phyloP scores from a whole-genome alignment of 2,888 invertebrate species.

The Acronicta alni region DNA sequence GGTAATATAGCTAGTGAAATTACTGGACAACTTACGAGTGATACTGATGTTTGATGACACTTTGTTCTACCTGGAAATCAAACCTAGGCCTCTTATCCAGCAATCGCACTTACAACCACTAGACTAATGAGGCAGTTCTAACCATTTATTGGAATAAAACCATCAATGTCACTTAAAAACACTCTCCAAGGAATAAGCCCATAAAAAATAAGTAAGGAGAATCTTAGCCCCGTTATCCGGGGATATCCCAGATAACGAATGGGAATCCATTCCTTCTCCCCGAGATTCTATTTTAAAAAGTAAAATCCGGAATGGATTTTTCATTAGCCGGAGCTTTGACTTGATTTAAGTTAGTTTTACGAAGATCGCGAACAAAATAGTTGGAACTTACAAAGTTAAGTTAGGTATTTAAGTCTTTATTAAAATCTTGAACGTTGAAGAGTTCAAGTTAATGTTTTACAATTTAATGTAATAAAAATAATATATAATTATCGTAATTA shows the following conservation, averaged over 20 bases:
- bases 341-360: constrained; percentile 35
- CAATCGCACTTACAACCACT: too few relatives aligned
- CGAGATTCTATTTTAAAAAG: constrained; percentile 30
- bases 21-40: too few relatives aligned
- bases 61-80: too few relatives aligned
- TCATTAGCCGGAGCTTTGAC: constrained; percentile 37
- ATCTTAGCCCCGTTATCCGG: constrained; percentile 21
- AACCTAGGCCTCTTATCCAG: too few relatives aligned
- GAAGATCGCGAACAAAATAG: constrained; percentile 30
- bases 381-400: constrained; percentile 21
- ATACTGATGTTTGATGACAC: too few relatives aligned
- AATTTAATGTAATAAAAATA: not conserved
- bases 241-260: constrained; percentile 42
- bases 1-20: too few relatives aligned
- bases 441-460: not conserved
- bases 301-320: constrained; percentile 43
- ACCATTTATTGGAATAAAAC: too few relatives aligned
- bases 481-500: too few relatives aligned
- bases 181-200: constrained; percentile 10
- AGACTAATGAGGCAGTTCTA: too few relatives aligned
- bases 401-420: constrained; percentile 37
- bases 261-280: constrained; percentile 21
- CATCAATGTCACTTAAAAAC: constrained; percentile 10
- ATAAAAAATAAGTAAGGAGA: constrained; percentile 17
- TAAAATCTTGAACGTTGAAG: constrained; percentile 5